Evolutionary conservation across 2,113 vertebrate species (phyloP).

Genomic region (Ascaphus truei): DNA sequence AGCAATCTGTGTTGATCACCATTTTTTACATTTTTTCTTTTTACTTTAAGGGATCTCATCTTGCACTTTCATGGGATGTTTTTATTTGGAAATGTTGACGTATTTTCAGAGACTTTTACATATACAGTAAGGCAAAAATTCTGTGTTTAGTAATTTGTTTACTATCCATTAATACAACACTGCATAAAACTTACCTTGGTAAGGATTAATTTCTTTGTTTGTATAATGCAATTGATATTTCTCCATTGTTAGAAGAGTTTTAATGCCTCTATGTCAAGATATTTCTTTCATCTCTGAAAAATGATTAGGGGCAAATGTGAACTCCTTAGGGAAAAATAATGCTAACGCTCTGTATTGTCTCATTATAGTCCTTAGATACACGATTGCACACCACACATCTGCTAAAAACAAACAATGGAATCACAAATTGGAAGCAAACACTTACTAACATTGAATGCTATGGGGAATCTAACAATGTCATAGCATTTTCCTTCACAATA

Average conservation of each 20-base stretch:
- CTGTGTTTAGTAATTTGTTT: too few species aligned
- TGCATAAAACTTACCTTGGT: too few species aligned
- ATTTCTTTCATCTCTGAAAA: constrained; percentile 14
- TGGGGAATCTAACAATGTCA: constrained; percentile 23
- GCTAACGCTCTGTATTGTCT: constrained; percentile 11
- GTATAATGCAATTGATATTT: too few species aligned
- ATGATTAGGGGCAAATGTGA: constrained; percentile 3
- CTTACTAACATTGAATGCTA: constrained; percentile 25
- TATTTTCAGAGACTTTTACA: too few species aligned
- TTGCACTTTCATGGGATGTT: too few species aligned
- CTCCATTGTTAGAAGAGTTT: background rate
- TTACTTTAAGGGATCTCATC: too few species aligned
- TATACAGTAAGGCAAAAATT: too few species aligned
- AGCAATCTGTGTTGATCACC: too few species aligned
- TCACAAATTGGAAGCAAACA: constrained; percentile 32
- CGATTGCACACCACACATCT: constrained; percentile 6
- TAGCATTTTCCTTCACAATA: background rate
- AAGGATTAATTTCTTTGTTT: too few species aligned
- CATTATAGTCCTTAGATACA: constrained; percentile 25
- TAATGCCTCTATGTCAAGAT: background rate
- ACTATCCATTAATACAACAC: too few species aligned
- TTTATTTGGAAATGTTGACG: too few species aligned
- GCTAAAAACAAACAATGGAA: constrained; percentile 27
- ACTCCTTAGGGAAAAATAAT: background rate
- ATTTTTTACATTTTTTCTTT: too few species aligned